Base-by-base conservation (phyloP, 2,888 invertebrate genomes). In the Sussaba pulchella region DNA sequence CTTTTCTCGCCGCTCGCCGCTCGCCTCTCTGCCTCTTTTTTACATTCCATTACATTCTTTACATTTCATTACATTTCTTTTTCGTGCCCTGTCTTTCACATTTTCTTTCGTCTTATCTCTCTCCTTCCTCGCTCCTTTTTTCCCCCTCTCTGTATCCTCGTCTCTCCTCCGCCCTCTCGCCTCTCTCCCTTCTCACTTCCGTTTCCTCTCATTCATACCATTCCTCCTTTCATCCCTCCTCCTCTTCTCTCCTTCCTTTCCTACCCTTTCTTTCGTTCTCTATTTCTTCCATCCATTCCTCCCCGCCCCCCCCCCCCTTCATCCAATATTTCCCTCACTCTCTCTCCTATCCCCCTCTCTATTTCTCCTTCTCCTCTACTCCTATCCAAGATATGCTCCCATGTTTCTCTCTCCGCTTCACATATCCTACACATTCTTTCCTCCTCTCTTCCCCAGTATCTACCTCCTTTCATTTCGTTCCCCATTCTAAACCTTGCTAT, bases 381-480 rank as follows among this genome's bases (percentile, higher is more conserved):
- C n/a, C n/a, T n/a, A n/a, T n/a, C n/a, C n/a, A n/a, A n/a, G n/a
- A n/a, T n/a, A n/a, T n/a, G n/a, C n/a, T n/a, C n/a, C n/a, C n/a
- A n/a, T n/a, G n/a, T n/a, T n/a, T n/a, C n/a, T n/a, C n/a, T n/a
- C n/a, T n/a, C n/a, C n/a, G n/a, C n/a, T n/a, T n/a, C n/a, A n/a
- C 59, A 59, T 19, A 59, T 39, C 10, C 59, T 39, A 12, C 59
- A 59, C 21, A 4, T 21, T 12, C 41, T 19, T n/a, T 41, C 19
- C 3, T 66, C 45, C 14, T 45, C 19, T 24, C 1, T 12, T 36
- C 12, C 14, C 47, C 66, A 66, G 36, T 66, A 66, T 19, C n/a
- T 17, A 26, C 45, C 47, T 14, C n/a, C 9, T 26, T 10, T 72
- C 47, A 63, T 72, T 24, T 72, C 72, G 14, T 63, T 72, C n/a